Percentiles rank a stretch among this genome's conserved stretches.
These are phyloP conservation scores for Arbacia lixula DNA, from an alignment of 53 echinoderm and acorn worm species.

Conservation along the genomic window DNA sequence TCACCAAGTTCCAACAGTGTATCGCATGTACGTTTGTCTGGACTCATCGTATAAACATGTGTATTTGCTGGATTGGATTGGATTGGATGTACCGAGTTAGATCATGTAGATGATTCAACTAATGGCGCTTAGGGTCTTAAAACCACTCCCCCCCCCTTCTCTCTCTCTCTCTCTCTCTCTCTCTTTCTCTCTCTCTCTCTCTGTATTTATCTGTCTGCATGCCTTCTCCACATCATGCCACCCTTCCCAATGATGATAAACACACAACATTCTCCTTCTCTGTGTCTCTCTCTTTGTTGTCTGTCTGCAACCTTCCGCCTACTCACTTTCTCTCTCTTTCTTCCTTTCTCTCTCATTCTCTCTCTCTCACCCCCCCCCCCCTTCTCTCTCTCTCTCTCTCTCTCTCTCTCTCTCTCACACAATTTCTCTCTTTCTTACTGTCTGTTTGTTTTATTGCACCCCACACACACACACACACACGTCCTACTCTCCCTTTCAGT, in stretches of 20 bases:
- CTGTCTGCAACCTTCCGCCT: too few species aligned
- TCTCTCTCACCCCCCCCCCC: not conserved
- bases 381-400: not conserved
- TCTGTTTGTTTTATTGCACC: not conserved
- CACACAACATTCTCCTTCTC: not conserved
- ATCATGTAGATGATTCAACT: too few species aligned
- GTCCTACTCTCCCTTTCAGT: too few species aligned
- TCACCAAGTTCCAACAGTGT: too few species aligned
- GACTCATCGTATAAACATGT: too few species aligned
- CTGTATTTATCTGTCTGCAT: too few species aligned
- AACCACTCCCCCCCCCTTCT: not conserved
- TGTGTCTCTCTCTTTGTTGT: not conserved
- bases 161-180: not conserved
- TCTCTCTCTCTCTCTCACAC: constrained; percentile 8
- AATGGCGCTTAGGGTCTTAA: too few species aligned
- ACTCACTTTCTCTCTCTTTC: not conserved
- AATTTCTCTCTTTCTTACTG: not conserved
- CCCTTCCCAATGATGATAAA: not conserved
- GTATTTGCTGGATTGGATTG: too few species aligned
- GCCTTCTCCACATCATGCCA: not conserved
- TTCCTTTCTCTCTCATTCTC: not conserved
- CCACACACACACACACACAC: too few species aligned
- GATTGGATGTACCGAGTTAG: too few species aligned
- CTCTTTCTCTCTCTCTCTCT: not conserved
- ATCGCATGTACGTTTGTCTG: too few species aligned